A percentile compares a stretch with the other conserved stretches of the same genome.
These are phyloP conservation scores for Leptodactylus fallax DNA, from an alignment of 2,797 vertebrate genomes.

Conservation along the genomic window DNA sequence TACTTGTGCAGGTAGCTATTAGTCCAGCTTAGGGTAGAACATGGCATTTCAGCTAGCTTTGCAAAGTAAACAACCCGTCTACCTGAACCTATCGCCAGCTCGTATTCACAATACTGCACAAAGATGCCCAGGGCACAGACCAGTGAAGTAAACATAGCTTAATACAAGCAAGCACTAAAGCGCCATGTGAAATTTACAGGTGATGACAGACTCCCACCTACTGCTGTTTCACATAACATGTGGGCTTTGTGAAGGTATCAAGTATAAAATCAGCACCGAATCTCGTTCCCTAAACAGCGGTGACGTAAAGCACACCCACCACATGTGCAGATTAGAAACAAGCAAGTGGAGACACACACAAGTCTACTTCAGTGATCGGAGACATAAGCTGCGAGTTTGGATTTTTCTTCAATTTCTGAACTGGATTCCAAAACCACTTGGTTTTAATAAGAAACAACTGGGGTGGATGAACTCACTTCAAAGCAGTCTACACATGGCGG, in stretches of 20 bases:
- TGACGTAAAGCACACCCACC: conserved; percentile 10
- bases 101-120: background rate
- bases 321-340: background rate
- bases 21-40: background rate
- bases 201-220: conserved; percentile 20
- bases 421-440: background rate
- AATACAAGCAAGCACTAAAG: background rate
- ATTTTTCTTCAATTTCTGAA: background rate
- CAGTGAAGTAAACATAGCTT: background rate
- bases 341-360: conserved; percentile 9
- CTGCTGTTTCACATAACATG: background rate
- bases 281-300: background rate
- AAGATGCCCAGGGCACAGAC: conserved; percentile 10
- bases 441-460: conserved; percentile 21
- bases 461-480: conserved; percentile 22
- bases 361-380: background rate
- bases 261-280: conserved; percentile 3
- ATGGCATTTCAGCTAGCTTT: background rate
- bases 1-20: background rate
- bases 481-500: conserved; percentile 5
- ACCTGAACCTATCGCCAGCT: background rate
- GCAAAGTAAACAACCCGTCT: background rate
- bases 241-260: conserved; percentile 1
- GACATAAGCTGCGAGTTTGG: background rate
- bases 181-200: conserved; percentile 9